Conservation (phyloP, 2,113 vertebrate genomes). For the Phoenicopterus ruber region DNA sequence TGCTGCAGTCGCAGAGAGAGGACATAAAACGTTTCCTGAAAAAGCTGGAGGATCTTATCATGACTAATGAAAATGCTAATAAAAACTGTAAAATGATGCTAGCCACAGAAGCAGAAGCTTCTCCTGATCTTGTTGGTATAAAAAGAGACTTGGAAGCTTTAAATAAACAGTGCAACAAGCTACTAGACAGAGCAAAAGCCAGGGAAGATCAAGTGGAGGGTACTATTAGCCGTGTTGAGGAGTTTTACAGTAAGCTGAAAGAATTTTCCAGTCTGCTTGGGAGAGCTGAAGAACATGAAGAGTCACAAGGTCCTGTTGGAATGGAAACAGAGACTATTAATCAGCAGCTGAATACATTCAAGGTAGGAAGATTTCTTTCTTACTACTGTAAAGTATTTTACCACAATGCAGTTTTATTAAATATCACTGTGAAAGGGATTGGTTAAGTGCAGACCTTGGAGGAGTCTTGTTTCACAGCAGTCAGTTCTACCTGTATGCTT, state of each 20-base stretch:
- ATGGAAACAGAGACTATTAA: slow-evolving; percentile 96
- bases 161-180: slow-evolving; percentile 93
- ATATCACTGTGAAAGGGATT: not conserved
- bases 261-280: slow-evolving; percentile 75
- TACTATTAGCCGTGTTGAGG: slow-evolving; percentile 78
- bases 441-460: not conserved
- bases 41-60: slow-evolving; percentile 86
- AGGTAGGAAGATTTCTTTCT: slow-evolving; percentile 78
- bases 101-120: slow-evolving; percentile 80
- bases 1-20: slow-evolving; percentile 80
- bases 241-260: slow-evolving; percentile 81
- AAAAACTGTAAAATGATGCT: slow-evolving; percentile 91
- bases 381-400: not conserved
- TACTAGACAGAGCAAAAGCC: slow-evolving; percentile 86
- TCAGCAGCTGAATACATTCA: slow-evolving; percentile 90
- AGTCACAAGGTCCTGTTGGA: slow-evolving; percentile 88
- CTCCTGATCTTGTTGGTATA: slow-evolving; percentile 90
- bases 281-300: slow-evolving; percentile 83
- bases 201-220: slow-evolving; percentile 82
- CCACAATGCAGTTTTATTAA: not conserved
- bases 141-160: slow-evolving; percentile 92
- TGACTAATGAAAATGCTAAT: slow-evolving; percentile 81
- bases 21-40: slow-evolving; percentile 81
- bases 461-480: not conserved
- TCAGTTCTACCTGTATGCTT: not conserved